Evolutionary conservation across 1,140 invertebrate genomes (phyloP).

Genomic region (Drosophila chauvacae): DNA sequence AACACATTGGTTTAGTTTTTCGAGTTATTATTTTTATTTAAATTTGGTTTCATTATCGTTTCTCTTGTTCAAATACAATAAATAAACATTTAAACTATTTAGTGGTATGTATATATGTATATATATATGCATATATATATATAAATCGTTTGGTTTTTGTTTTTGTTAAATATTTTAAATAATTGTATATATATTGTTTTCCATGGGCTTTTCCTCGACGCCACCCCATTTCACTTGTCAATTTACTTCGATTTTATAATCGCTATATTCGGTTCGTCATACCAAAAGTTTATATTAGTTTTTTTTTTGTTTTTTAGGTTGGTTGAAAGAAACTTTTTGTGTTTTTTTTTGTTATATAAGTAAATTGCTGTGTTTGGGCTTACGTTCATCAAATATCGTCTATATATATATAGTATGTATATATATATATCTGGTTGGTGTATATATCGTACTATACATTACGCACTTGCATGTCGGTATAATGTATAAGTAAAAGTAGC

Average conservation of each 20-base stretch:
- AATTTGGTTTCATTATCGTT: slow-evolving; percentile 72
- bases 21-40: slow-evolving; percentile 70
- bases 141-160: slow-evolving; percentile 54
- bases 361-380: slow-evolving; percentile 75
- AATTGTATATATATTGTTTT: slow-evolving; percentile 77
- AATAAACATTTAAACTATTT: slow-evolving; percentile 82
- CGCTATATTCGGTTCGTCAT: slow-evolving; percentile 9
- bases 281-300: slow-evolving; percentile 27
- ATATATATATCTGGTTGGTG: slow-evolving; percentile 31
- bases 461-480: slow-evolving; percentile 40
- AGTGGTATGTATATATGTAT: slow-evolving; percentile 76
- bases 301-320: slow-evolving; percentile 26
- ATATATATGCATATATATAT: slow-evolving; percentile 52
- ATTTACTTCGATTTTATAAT: slow-evolving; percentile 46
- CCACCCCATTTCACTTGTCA: slow-evolving; percentile 19
- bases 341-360: slow-evolving; percentile 49
- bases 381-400: slow-evolving; percentile 54
- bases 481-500: slow-evolving; percentile 61
- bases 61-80: slow-evolving; percentile 74
- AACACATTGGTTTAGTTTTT: slow-evolving; percentile 8
- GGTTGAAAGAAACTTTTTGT: slow-evolving; percentile 50
- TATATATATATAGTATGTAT: slow-evolving; percentile 9
- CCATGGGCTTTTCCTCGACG: slow-evolving; percentile 24
- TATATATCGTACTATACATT: slow-evolving; percentile 50
- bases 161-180: slow-evolving; percentile 70